Evolutionary conservation across 2,113 vertebrate genomes (phyloP).

Genomic region (Leiothrix lutea): DNA sequence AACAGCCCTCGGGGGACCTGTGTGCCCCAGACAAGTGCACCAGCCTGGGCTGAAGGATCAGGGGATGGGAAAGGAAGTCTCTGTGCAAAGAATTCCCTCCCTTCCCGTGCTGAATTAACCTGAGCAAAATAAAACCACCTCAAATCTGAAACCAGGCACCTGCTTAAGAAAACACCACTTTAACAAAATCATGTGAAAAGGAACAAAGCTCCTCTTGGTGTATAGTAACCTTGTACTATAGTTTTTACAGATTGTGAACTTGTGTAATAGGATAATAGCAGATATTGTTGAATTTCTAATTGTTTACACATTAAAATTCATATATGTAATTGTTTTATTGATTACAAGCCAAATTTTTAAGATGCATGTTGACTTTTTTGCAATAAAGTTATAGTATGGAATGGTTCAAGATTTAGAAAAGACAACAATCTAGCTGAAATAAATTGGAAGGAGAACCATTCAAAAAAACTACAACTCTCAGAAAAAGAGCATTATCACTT

Average conservation of each 20-base stretch:
- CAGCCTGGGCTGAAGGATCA: not conserved
- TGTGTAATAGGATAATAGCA: conserved; percentile 89
- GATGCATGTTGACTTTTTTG: conserved; percentile 97
- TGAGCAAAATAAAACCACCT: not conserved
- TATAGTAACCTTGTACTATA: conserved; percentile 88
- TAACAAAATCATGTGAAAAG: conserved; percentile 80
- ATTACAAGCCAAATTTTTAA: conserved; percentile 98
- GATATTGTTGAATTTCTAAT: conserved; percentile 98
- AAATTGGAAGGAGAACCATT: conserved; percentile 82
- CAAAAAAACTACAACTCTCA: conserved; percentile 79
- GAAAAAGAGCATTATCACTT: conserved; percentile 79
- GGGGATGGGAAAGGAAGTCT: not conserved
- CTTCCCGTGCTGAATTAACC: not conserved
- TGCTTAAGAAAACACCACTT: conserved; percentile 2
- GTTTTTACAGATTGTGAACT: conserved; percentile 88
- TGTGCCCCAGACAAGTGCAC: not conserved
- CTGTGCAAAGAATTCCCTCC: not conserved
- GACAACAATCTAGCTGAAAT: conserved; percentile 71
- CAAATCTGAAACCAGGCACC: not conserved
- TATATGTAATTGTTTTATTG: conserved; percentile 98
- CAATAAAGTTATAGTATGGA: conserved; percentile 93
- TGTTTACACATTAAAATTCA: conserved; percentile 99
- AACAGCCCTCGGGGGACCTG: not conserved
- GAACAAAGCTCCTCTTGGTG: conserved; percentile 73
- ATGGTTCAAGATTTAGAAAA: conserved; percentile 81